Conservation (phyloP, 2,113 vertebrate genomes). For the Lasiurus borealis region DNA sequence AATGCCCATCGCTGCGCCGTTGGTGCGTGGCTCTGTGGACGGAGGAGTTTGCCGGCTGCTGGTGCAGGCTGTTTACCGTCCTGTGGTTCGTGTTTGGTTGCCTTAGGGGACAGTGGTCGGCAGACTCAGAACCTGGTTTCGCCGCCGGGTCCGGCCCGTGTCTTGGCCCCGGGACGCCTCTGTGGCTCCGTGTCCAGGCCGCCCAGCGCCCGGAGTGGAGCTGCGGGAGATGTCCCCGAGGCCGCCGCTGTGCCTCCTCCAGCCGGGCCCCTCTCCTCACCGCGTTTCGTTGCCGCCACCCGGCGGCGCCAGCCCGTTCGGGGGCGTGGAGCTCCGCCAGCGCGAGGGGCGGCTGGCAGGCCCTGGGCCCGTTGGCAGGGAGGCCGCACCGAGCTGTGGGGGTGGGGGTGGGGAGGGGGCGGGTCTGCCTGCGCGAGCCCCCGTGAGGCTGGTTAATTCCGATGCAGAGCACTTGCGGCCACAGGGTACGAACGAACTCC, state of each 20-base stretch:
- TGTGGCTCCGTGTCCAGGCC: not conserved
- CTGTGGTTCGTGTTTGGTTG: too few relatives aligned
- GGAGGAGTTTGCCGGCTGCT: too few relatives aligned
- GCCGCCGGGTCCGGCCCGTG: not conserved
- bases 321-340: not conserved
- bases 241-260: rapidly evolving
- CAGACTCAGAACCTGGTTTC: not conserved
- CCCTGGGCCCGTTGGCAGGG: not conserved
- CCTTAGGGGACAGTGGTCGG: too few relatives aligned
- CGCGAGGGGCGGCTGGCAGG: not conserved
- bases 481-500: rapidly evolving
- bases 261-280: not conserved
- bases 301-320: not conserved
- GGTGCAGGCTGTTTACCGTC: too few relatives aligned
- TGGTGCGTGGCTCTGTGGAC: too few relatives aligned
- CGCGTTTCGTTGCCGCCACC: rapidly evolving
- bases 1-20: too few relatives aligned
- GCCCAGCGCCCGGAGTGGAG: rapidly evolving
- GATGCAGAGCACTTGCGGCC: not conserved
- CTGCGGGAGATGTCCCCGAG: rapidly evolving
- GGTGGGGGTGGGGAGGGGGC: too few relatives aligned
- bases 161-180: not conserved
- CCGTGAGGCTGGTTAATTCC: not conserved
- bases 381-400: rapidly evolving
- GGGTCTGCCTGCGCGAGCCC: too few relatives aligned